Conservation (phyloP, 1,140 invertebrate genomes). For the Macrocentrus cingulum region DNA sequence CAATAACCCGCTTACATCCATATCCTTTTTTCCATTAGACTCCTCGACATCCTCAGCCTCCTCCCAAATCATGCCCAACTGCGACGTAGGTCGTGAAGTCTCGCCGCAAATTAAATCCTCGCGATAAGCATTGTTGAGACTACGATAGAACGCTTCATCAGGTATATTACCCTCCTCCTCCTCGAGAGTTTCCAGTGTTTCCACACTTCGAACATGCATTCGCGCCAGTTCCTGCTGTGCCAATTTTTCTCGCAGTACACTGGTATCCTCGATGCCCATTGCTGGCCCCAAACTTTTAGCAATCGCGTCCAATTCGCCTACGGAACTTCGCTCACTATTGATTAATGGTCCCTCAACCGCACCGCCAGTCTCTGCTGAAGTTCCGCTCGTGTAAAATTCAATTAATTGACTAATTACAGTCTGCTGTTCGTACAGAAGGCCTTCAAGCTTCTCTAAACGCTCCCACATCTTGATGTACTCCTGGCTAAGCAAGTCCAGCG, state of each 20-base stretch:
- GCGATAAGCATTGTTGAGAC: conserved; percentile 82
- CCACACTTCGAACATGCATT: conserved; percentile 56
- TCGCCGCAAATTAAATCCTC: conserved; percentile 74
- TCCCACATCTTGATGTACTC: conserved; percentile 95
- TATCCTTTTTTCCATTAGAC: conserved; percentile 50
- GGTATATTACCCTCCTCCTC: conserved; percentile 64
- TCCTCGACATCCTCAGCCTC: conserved; percentile 60
- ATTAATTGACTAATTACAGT: conserved; percentile 87
- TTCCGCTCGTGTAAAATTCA: conserved; percentile 68
- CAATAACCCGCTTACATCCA: conserved; percentile 28
- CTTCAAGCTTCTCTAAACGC: conserved; percentile 86
- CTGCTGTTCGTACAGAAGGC: conserved; percentile 85
- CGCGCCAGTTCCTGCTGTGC: conserved; percentile 50
- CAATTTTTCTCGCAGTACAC: conserved; percentile 48
- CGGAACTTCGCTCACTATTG: conserved; percentile 38
- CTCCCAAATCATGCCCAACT: conserved; percentile 83
- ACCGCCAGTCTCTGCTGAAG: conserved; percentile 12
- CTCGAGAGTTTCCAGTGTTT: conserved; percentile 54
- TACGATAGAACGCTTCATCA: conserved; percentile 86
- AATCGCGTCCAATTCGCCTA: conserved; percentile 50
- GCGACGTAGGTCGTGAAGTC: conserved; percentile 65
- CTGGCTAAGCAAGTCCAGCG: conserved; percentile 84
- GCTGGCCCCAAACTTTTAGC: conserved; percentile 49
- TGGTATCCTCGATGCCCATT: conserved; percentile 51
- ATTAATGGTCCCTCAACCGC: conserved; percentile 40